Conservation (phyloP, 2,888 invertebrate genomes). For the Cantharis lateralis region DNA sequence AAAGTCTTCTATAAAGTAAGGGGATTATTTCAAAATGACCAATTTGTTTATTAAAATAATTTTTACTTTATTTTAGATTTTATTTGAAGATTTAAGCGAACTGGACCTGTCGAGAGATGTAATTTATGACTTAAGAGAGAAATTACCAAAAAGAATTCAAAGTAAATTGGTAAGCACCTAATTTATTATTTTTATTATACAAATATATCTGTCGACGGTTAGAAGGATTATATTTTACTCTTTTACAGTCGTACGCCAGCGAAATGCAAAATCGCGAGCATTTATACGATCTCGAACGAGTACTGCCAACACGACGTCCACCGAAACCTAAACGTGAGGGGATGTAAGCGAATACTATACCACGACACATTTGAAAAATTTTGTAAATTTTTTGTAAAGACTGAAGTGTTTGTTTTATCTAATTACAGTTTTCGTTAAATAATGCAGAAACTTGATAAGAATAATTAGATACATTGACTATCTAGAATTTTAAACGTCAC, state of each 20-base stretch:
- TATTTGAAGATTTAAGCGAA: conserved; percentile 58
- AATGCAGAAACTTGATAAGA: background rate
- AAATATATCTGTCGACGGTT: too few species aligned
- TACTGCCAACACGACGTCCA: conserved; percentile 45
- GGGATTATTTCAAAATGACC: background rate
- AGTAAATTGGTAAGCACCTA: conserved; percentile 14
- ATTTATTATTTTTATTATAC: background rate
- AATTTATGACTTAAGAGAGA: conserved; percentile 11
- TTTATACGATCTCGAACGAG: conserved; percentile 56
- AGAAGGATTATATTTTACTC: too few species aligned
- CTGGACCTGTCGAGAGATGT: conserved; percentile 58
- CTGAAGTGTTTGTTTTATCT: background rate
- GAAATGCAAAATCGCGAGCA: conserved; percentile 60
- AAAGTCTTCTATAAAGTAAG: conserved; percentile 28
- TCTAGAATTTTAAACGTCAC: background rate
- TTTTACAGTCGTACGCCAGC: conserved; percentile 56
- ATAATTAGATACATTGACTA: background rate
- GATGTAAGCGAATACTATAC: background rate
- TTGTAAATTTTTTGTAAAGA: background rate
- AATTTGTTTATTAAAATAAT: background rate
- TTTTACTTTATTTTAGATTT: conserved; percentile 49
- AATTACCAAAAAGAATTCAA: conserved; percentile 17
- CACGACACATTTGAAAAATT: background rate
- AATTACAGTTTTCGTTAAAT: background rate
- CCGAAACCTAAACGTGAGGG: conserved; percentile 36